Evolutionary conservation across 1,140 invertebrate genomes (phyloP), one percentile per base, ranked within the genome.

Genomic region (Drosophila aff.): DNA sequence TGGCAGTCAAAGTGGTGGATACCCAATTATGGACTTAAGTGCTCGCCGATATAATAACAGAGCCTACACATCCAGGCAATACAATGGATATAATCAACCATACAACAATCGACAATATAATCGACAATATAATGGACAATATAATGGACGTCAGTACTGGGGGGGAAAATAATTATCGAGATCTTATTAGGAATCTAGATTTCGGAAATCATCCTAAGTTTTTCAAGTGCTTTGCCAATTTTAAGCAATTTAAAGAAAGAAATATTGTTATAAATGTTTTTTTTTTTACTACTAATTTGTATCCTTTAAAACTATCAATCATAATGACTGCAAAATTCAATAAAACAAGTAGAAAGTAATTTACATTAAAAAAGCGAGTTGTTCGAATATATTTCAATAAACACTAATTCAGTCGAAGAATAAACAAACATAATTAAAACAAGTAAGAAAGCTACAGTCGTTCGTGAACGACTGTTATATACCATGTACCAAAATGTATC

Each of bases 21-120:
- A 60, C 16, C 58, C 58, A 13, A 60, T 60, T 9, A 46, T 60
- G 4, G 58, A 60, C 26, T 7, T 60, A 5, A 60, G 55, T n/a
- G 16, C 55, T 59, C 55, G 38, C 4, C 36, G 21, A 11, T 38
- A 36, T 31, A 36, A 53, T 36, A 10, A 11, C 2, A 16, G 18
- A n/a, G 13, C 0, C 3, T 55, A 55, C 9, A 5, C 2, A n/a
- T 11, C 53, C 5, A 23, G 53, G 3, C 33, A 40, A 23, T 57
- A 26, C 9, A 50, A 23, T 31, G 26, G 16, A 5, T 33, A 33
- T 33, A 8, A 10, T n/a, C 47, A 11, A 28, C 26, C 47, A 10
- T 18, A 52, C 13, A 18, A 52, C 3, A 3, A 23, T 21, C 16
- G 3, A 18, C 49, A 6, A 53, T 36, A 33, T 36, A 18, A 31